Evolutionary conservation across 2,113 vertebrate species (phyloP).

Genomic region (Herpetotheres cachinnans): DNA sequence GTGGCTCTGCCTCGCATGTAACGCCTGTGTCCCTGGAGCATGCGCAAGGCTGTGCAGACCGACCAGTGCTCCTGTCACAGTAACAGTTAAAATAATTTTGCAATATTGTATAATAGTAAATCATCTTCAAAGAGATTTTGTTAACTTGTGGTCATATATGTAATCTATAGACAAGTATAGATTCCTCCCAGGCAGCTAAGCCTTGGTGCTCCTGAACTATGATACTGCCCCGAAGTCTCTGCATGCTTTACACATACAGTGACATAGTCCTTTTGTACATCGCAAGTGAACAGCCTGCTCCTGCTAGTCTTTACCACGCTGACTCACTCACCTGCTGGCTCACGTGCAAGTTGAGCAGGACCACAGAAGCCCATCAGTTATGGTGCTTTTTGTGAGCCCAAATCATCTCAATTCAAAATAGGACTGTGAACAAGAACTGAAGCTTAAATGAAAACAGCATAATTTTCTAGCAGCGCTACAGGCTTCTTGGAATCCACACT

Average conservation of each 20-base stretch:
- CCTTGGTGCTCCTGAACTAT: not conserved
- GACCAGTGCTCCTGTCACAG: fast-evolving
- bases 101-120: not conserved
- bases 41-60: not conserved
- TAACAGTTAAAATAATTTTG: not conserved
- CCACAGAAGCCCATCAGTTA: not conserved
- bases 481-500: not conserved
- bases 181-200: not conserved
- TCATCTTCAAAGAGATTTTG: not conserved
- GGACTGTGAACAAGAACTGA: not conserved
- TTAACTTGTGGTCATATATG: not conserved
- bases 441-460: not conserved
- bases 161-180: not conserved
- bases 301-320: not conserved
- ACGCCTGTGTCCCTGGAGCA: fast-evolving
- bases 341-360: not conserved
- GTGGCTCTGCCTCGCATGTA: fast-evolving
- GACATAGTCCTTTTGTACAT: not conserved
- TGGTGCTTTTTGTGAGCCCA: not conserved
- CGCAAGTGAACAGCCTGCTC: not conserved
- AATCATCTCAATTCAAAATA: not conserved
- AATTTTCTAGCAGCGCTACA: not conserved
- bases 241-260: not conserved
- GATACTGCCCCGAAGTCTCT: fast-evolving
- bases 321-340: not conserved